These are phyloP conservation scores for Drosophila vallismaia DNA, from an alignment of 2,888 invertebrate species.

Conservation along the genomic window DNA sequence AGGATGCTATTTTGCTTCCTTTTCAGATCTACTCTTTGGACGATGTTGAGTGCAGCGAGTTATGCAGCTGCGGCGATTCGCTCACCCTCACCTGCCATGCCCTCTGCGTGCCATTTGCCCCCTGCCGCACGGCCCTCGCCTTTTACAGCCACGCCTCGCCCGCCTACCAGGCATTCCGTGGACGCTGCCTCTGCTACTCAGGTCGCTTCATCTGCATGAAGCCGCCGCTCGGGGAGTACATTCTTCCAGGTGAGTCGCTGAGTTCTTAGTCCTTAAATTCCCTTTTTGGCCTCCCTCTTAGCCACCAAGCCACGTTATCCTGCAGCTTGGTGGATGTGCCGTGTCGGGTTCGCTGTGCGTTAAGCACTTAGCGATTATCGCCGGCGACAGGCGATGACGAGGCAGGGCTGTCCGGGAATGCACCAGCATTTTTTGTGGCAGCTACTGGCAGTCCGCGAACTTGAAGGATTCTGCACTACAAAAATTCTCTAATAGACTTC, in stretches of 20 bases:
- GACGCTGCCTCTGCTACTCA: conserved; percentile 95
- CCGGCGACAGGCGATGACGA: conserved; percentile 62
- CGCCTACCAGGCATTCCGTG: conserved; percentile 94
- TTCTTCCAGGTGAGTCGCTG: conserved; percentile 82
- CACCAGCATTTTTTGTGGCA: conserved; percentile 34
- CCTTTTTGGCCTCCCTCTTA: neutral
- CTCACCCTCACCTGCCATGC: conserved; percentile 93
- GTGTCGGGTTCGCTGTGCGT: conserved; percentile 41
- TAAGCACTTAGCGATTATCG: conserved; percentile 69
- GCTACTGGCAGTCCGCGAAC: neutral
- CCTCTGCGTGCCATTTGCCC: conserved; percentile 93
- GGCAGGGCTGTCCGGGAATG: conserved; percentile 30
- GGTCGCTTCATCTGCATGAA: conserved; percentile 96
- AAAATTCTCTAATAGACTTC: neutral
- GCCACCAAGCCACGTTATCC: conserved; percentile 24
- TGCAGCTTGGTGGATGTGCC: conserved; percentile 6
- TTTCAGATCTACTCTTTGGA: conserved; percentile 86
- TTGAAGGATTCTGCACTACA: conserved; percentile 2
- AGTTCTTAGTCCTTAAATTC: conserved; percentile 26
- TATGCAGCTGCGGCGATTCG: conserved; percentile 93
- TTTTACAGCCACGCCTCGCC: conserved; percentile 96
- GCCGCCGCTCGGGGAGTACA: conserved; percentile 88
- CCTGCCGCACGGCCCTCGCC: conserved; percentile 94
- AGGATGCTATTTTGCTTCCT: conserved; percentile 12
- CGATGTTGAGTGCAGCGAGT: conserved; percentile 94